Evolutionary conservation across 2,888 invertebrate genomes (phyloP).

Genomic region (Oligia latruncula): DNA sequence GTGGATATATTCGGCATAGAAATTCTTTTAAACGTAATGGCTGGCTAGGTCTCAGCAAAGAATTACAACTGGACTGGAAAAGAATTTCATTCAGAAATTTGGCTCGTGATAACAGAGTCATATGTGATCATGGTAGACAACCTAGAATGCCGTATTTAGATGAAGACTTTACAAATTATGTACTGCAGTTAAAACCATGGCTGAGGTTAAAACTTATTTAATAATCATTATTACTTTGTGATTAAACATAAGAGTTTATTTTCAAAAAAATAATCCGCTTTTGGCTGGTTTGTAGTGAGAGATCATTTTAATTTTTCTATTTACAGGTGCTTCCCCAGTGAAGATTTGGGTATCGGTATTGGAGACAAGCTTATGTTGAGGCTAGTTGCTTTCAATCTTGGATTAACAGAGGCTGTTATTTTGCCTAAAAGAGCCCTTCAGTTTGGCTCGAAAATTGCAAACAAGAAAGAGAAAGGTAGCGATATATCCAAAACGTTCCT

Average conservation of each 20-base stretch:
- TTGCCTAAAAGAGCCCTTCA: constrained; percentile 98
- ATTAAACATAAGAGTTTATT: background rate
- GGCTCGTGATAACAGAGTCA: constrained; percentile 98
- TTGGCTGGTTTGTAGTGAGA: background rate
- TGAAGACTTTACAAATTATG: constrained; percentile 92
- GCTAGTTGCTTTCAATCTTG: constrained; percentile 92
- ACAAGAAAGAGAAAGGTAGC: constrained; percentile 96
- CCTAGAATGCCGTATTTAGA: constrained; percentile 95
- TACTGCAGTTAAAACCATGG: constrained; percentile 91
- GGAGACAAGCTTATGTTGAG: constrained; percentile 98
- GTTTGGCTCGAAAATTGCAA: constrained; percentile 98
- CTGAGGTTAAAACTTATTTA: constrained; percentile 88
- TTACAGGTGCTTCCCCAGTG: constrained; percentile 90
- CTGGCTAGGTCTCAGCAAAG: constrained; percentile 90
- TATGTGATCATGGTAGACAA: constrained; percentile 96
- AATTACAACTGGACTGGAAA: constrained; percentile 94
- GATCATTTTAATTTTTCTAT: background rate
- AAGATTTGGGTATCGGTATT: constrained; percentile 92
- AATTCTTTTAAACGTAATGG: constrained; percentile 91
- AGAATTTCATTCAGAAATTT: constrained; percentile 97
- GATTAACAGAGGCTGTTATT: constrained; percentile 91
- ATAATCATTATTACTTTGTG: background rate
- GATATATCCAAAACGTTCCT: constrained; percentile 91
- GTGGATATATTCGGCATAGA: constrained; percentile 97
- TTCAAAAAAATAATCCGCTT: accelerated